Evolutionary conservation across 2,888 invertebrate species (phyloP), one percentile per base, ranked within the genome.

Genomic region (Sphaerophoria taeniata): DNA sequence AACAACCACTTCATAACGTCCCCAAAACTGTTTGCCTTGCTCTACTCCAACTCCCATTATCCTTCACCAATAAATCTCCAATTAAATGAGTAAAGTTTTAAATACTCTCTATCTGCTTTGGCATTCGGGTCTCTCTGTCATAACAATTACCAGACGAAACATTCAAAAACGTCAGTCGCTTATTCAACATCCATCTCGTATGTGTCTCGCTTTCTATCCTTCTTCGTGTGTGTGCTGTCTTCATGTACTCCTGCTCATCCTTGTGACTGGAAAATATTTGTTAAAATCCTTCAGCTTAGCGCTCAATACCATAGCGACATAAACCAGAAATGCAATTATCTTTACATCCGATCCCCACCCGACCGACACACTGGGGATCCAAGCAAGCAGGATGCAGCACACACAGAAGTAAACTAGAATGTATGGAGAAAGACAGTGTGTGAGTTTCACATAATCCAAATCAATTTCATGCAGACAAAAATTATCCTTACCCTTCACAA

Each of bases 281-380:
- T 49, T 72, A 73, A 85, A 84, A 84, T 84, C 85, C 81, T 81
- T 81, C 81, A 81, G 85, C 81, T 85, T 81, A 81, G 81, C 73
- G 76, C 76, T 76, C 81, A 77, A 73, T 70, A 73, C 85, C 85
- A 77, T 81, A 76, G 81, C 76, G 81, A 81, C 85, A 81, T 85
- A 85, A 85, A 85, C 84, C 85, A 85, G 81, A 85, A 85, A 85
- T 85, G 81, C 85, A 85, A 85, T 85, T 81, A 80, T 85, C 85
- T 69, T 85, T 80, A 72, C 81, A 85, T 34, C 55, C 12, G 11
- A 2, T 43, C 11, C 11, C 12, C 43, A 9, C 9, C 12, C 43
- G 43, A 11, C 9, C 6, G 58, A 2, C 4, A 14, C 14, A 74
- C 31, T 34, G 16, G n/a, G 2, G 47, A 49, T 2, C 16, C 3